phyloP scores from a whole-genome alignment of 1,140 invertebrate genomes.

The Grapholita molesta region DNA sequence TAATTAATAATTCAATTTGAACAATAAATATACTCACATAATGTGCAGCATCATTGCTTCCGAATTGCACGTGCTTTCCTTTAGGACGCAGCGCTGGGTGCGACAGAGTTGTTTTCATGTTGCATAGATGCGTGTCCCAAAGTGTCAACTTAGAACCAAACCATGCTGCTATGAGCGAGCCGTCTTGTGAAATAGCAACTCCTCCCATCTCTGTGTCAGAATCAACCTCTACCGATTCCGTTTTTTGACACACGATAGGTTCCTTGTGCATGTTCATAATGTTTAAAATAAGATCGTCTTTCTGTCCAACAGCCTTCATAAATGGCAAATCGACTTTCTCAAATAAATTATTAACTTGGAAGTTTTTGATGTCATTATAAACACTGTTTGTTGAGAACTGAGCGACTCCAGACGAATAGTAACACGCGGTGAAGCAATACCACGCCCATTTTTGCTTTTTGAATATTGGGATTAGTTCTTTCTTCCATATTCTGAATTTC shows the following conservation, averaged over 20 bases:
- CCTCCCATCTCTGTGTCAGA: slow-evolving; percentile 53
- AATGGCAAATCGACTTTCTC: slow-evolving; percentile 35
- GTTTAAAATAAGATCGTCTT: slow-evolving; percentile 49
- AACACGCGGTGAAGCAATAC: slow-evolving; percentile 63
- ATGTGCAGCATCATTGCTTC: slow-evolving; percentile 68
- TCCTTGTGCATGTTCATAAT: slow-evolving; percentile 60
- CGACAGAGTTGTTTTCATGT: slow-evolving; percentile 56
- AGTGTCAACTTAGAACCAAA: slow-evolving; percentile 67
- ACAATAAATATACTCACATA: slow-evolving; percentile 61
- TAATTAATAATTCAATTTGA: too few relatives aligned
- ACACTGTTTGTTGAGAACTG: slow-evolving; percentile 45
- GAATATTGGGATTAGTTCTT: slow-evolving; percentile 29
- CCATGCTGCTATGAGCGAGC: slow-evolving; percentile 74
- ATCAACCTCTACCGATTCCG: slow-evolving; percentile 19
- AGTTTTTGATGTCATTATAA: slow-evolving; percentile 54
- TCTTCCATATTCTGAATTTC: slow-evolving; percentile 67
- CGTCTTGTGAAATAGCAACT: slow-evolving; percentile 69
- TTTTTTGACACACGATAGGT: slow-evolving; percentile 22
- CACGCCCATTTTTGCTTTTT: slow-evolving; percentile 36
- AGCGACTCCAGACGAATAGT: slow-evolving; percentile 60
- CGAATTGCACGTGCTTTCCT: slow-evolving; percentile 65
- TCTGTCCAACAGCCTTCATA: slow-evolving; percentile 29
- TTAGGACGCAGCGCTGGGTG: slow-evolving; percentile 66
- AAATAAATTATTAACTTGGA: slow-evolving; percentile 25
- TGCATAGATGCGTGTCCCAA: slow-evolving; percentile 68